Evolutionary conservation across 2,113 vertebrate species (phyloP).

Genomic region (Nesogale talazaci): DNA sequence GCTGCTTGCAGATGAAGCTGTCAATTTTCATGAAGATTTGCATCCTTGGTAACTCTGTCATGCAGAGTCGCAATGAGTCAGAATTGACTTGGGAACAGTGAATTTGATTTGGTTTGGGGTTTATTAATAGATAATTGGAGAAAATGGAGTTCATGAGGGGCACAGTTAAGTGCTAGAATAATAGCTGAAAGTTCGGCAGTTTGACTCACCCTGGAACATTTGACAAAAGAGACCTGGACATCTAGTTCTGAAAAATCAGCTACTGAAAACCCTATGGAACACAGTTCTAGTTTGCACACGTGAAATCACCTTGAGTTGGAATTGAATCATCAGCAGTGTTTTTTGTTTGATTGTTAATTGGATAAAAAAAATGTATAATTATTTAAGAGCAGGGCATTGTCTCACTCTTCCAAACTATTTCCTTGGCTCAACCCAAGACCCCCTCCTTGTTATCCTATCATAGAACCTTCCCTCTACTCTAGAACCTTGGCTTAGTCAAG

Average conservation of each 20-base stretch:
- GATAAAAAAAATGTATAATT: not conserved
- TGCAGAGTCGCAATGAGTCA: too few relatives aligned
- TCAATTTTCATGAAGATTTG: too few relatives aligned
- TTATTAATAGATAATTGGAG: not conserved
- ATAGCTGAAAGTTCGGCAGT: not conserved
- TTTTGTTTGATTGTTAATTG: not conserved
- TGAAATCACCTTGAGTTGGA: not conserved
- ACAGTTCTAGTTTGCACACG: not conserved
- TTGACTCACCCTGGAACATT: not conserved
- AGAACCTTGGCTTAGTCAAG: not conserved
- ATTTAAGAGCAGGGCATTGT: not conserved
- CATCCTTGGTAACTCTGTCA: too few relatives aligned
- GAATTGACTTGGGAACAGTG: too few relatives aligned
- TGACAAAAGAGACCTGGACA: not conserved
- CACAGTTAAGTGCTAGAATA: not conserved
- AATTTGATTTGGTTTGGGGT: not conserved
- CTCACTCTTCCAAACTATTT: not conserved
- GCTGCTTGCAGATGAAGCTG: too few relatives aligned
- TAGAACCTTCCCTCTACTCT: not conserved
- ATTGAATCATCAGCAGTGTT: not conserved
- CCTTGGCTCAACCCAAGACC: not conserved
- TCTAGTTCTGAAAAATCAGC: not conserved
- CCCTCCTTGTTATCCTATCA: not conserved
- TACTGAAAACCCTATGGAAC: not conserved
- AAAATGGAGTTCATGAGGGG: not conserved